Base-by-base conservation (phyloP, 2,888 invertebrate genomes). In the Synanthedon formicaeformis region DNA sequence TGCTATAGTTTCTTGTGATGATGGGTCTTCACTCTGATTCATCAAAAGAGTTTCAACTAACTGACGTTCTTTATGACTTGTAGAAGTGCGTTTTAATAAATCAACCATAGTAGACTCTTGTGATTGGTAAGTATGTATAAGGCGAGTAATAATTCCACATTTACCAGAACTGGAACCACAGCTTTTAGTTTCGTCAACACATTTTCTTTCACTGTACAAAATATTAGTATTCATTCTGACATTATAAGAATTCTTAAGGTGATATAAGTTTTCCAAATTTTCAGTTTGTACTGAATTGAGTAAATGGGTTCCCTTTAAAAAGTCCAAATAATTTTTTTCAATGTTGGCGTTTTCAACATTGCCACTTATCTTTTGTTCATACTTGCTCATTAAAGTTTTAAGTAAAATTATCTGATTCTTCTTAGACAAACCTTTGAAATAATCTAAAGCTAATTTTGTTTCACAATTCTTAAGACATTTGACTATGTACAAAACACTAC, bases 301-400 rank as follows among this genome's bases (percentile, higher is more conserved):
- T 50, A 73, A 61, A 51, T 71, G 62, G 13, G 80, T 78, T 6
- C 84, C 83, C 61, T 85, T 87, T 41, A 88, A 63, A 54, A 88
- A 88, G 63, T 88, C 88, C 50, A 87, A 69, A 56, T 84, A 88
- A 61, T 83, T 87, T 60, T 76, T 74, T 71, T 87, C 85, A 50
- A 78, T 60, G 14, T 58, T 59, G 14, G 66, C 60, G 60, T 74
- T 67, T 55, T 57, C 59, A 11, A 50, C 23, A 51, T 58, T 60
- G 52, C 73, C 65, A 53, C 62, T 73, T 53, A 86, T 71, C 48
- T 85, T 70, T 64, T 82, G 80, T 61, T 88, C 88, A 66, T 77
- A 84, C 69, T 87, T 86, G 18, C 70, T 65, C 41, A 75, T 58
- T 3, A 78, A 60, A 48, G 81, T 64, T 65, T 78, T 81, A 4